Evolutionary conservation across 2,113 vertebrate genomes (phyloP).

Genomic region (Balaeniceps rex): DNA sequence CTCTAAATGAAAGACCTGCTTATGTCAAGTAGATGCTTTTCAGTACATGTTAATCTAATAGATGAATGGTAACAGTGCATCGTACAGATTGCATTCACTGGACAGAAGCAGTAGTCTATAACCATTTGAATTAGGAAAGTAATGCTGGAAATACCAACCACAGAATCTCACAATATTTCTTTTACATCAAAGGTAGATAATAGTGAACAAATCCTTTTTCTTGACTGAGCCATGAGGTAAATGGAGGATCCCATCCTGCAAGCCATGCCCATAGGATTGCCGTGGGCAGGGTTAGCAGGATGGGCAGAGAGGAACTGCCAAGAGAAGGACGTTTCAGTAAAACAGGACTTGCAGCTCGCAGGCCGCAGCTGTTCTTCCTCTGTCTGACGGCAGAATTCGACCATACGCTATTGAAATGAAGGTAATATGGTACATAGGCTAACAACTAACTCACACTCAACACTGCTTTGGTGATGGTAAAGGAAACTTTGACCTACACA

Average conservation of each 20-base stretch:
- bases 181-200: neutral
- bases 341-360: neutral
- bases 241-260: neutral
- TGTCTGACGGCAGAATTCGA: neutral
- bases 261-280: neutral
- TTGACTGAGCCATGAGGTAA: neutral
- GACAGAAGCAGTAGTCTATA: neutral
- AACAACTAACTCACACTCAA: neutral
- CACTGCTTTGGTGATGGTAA: neutral
- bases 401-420: neutral
- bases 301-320: neutral
- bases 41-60: neutral
- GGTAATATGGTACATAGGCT: neutral
- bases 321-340: neutral
- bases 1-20: neutral
- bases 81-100: neutral
- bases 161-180: neutral
- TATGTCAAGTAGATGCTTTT: neutral
- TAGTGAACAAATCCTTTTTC: neutral
- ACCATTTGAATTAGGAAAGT: neutral
- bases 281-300: neutral
- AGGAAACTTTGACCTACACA: neutral
- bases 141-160: neutral
- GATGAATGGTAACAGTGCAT: neutral
- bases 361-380: neutral